Evolutionary conservation across 2,888 invertebrate species (phyloP).

Genomic region (Hermaeophaga mercurialis): DNA sequence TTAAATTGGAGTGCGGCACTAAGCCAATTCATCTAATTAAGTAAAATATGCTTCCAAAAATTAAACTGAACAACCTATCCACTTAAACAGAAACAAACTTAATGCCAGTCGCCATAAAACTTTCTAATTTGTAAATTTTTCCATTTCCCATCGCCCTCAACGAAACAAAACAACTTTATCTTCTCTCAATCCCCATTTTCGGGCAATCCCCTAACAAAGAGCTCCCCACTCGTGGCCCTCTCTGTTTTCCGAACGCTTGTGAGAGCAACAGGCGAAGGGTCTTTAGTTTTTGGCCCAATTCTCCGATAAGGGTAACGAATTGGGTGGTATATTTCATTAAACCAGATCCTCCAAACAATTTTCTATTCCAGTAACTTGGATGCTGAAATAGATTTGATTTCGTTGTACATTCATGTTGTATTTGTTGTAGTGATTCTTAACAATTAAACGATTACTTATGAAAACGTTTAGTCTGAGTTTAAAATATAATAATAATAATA

Average conservation of each 20-base stretch:
- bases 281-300: background rate
- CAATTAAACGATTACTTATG: too few relatives aligned
- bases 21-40: background rate
- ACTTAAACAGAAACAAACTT: conserved; percentile 10
- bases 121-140: conserved; percentile 19
- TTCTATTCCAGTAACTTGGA: too few relatives aligned
- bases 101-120: conserved; percentile 17
- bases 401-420: too few relatives aligned
- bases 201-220: conserved; percentile 13
- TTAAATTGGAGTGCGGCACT: background rate
- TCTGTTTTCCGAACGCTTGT: conserved; percentile 35
- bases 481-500: too few relatives aligned
- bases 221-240: conserved; percentile 28
- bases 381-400: too few relatives aligned
- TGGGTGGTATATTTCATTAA: too few relatives aligned
- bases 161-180: conserved; percentile 26
- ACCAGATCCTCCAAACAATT: too few relatives aligned
- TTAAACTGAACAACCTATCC: background rate
- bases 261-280: conserved; percentile 43
- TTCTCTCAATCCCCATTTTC: conserved; percentile 20
- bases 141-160: conserved; percentile 15
- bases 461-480: too few relatives aligned
- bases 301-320: too few relatives aligned
- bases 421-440: too few relatives aligned
- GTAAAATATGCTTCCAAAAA: background rate